Evolutionary conservation across 2,797 vertebrate species (phyloP).

Genomic region (Tragelaphus eurycerus): DNA sequence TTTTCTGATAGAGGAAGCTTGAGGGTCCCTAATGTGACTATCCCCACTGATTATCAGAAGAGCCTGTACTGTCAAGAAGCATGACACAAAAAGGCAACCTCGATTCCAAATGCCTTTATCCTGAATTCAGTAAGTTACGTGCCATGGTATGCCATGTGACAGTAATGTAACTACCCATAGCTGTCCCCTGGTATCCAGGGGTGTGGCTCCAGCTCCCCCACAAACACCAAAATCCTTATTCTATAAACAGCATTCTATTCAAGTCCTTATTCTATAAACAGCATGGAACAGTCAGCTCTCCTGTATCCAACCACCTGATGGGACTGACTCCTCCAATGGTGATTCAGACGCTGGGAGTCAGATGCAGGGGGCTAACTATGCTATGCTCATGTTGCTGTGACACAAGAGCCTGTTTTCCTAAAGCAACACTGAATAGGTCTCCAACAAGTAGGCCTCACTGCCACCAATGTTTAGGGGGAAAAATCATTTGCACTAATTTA

Average conservation of each 20-base stretch:
- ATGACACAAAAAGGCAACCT: neutral
- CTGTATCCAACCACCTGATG: neutral
- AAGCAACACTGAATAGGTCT: neutral
- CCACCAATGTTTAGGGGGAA: neutral
- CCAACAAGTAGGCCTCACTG: neutral
- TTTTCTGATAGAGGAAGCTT: neutral
- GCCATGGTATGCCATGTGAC: neutral
- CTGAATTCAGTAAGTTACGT: neutral
- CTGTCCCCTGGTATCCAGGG: fast-evolving
- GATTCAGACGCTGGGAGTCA: neutral
- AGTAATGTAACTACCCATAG: neutral
- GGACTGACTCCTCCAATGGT: neutral
- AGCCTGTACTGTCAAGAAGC: neutral
- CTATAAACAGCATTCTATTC: neutral
- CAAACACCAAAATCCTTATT: neutral
- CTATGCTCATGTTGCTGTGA: fast-evolving
- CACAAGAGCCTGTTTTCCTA: neutral
- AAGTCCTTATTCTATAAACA: neutral
- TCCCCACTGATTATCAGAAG: neutral
- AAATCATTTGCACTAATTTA: neutral
- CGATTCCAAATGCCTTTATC: neutral
- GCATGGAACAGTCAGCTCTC: neutral
- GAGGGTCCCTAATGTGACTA: neutral
- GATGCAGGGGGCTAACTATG: neutral
- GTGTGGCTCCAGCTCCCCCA: neutral